Evolutionary conservation across 2,888 invertebrate genomes (phyloP).

Genomic region (Nezara viridula): DNA sequence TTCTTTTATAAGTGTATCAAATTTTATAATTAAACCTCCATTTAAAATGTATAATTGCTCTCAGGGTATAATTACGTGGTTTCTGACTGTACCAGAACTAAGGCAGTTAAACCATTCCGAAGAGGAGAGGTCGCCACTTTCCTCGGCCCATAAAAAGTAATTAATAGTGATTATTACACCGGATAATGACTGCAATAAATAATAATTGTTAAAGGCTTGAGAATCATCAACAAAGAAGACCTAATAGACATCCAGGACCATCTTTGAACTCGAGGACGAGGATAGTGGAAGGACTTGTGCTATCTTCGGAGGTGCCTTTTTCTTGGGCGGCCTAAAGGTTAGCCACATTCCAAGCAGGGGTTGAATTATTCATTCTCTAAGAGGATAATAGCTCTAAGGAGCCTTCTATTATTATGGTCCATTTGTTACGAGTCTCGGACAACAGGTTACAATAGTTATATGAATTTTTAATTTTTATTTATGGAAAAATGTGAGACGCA

Average conservation of each 20-base stretch:
- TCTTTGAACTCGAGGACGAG: not conserved
- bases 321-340: not conserved
- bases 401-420: conserved; percentile 18
- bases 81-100: not conserved
- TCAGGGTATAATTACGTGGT: not conserved
- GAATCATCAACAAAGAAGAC: not conserved
- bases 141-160: conserved; percentile 14
- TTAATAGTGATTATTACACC: not conserved
- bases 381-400: conserved; percentile 14
- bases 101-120: not conserved
- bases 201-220: not conserved
- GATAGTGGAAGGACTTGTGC: not conserved
- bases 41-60: not conserved
- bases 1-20: not conserved
- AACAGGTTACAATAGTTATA: conserved; percentile 10
- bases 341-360: not conserved
- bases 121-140: conserved; percentile 2
- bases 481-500: not conserved
- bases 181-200: conserved; percentile 17
- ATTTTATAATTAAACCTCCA: conserved; percentile 10
- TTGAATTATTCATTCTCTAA: conserved; percentile 26
- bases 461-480: conserved; percentile 18
- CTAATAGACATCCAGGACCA: not conserved
- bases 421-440: not conserved
- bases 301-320: conserved; percentile 3